A percentile compares a stretch with the other conserved stretches of the same genome.
Conservation (phyloP, 2,113 vertebrate genomes). For the Gorilla gorilla region DNA sequence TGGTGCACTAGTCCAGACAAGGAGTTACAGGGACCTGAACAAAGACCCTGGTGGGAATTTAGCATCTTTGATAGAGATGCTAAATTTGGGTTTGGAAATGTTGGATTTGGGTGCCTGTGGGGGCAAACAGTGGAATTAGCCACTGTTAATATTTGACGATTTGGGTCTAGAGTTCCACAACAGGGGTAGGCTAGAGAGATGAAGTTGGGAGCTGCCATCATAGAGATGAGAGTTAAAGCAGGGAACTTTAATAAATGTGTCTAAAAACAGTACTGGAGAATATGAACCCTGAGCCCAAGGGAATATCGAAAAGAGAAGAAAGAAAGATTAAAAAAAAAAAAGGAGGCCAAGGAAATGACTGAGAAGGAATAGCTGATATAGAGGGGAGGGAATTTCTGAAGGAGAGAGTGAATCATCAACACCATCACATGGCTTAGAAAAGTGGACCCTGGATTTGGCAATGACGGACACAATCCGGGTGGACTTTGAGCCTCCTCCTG, state of each 20-base stretch:
- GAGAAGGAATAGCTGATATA: background rate
- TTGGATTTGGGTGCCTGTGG: background rate
- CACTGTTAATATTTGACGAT: background rate
- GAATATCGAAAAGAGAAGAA: background rate
- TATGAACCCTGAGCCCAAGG: background rate
- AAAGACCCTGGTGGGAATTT: background rate
- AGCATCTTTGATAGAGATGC: background rate
- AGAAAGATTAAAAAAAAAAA: background rate
- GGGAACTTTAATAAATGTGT: background rate
- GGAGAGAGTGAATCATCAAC: background rate
- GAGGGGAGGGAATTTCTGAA: background rate
- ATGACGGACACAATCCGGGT: background rate
- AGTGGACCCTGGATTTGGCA: background rate
- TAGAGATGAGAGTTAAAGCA: background rate
- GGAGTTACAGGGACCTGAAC: background rate
- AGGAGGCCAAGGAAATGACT: background rate
- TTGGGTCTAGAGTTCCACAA: background rate
- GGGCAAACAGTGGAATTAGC: background rate
- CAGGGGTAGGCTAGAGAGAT: background rate
- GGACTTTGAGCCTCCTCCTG: background rate
- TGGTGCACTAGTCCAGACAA: background rate
- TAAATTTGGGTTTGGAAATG: background rate
- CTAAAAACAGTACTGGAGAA: background rate
- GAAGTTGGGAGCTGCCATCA: background rate
- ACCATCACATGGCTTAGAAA: background rate